A percentile compares a stretch with the other conserved stretches of the same genome.
Evolutionary conservation across 2,113 vertebrate genomes (phyloP).

Genomic region (Paracanthobrama guichenoti): DNA sequence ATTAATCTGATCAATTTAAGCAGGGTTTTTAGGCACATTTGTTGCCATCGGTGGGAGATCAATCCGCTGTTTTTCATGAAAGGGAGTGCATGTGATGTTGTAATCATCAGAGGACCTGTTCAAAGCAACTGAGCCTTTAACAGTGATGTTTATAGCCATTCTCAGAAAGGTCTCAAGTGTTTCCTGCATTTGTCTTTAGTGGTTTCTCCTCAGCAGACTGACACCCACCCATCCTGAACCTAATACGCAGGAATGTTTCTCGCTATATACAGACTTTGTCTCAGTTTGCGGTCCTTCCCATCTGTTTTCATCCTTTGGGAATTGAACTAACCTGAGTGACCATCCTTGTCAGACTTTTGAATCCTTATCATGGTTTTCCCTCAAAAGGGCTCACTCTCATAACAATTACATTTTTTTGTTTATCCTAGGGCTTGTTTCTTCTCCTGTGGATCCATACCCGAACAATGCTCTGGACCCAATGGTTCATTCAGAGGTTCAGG

Average conservation of each 20-base stretch:
- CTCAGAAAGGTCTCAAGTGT: not conserved
- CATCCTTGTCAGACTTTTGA: not conserved
- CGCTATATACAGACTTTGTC: not conserved
- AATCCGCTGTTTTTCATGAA: not conserved
- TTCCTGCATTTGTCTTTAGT: conserved; percentile 50
- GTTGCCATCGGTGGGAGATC: not conserved
- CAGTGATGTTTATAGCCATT: not conserved
- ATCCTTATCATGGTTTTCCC: not conserved
- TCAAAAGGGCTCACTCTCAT: not conserved
- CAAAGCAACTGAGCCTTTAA: not conserved
- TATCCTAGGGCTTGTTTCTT: not conserved
- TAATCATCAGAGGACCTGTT: not conserved
- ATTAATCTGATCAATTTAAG: not conserved
- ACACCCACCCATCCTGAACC: conserved; percentile 52
- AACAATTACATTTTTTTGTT: conserved; percentile 1
- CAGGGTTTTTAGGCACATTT: not conserved
- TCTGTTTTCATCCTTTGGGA: not conserved
- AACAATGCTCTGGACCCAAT: not conserved
- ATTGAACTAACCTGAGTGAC: not conserved
- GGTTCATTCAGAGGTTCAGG: not conserved
- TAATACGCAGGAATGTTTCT: conserved; percentile 37
- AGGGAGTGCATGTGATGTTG: not conserved
- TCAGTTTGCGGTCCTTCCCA: not conserved
- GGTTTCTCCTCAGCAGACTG: conserved; percentile 1
- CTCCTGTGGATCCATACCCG: not conserved